Conservation (phyloP, 2,888 invertebrate genomes). For the Aphelenchoides bicaudatus region DNA sequence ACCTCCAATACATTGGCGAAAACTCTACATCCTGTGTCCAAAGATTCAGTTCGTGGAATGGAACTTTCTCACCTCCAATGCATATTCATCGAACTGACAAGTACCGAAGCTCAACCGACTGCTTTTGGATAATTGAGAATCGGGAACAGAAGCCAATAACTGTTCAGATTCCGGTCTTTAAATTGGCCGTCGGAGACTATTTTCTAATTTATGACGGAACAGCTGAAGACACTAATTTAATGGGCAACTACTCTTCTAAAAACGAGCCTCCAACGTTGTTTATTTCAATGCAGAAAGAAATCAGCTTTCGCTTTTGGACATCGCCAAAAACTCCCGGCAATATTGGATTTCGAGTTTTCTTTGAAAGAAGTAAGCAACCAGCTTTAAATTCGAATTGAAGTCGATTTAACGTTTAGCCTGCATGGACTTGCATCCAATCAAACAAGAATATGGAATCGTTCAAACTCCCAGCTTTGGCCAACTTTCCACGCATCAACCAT, state of each 20-base stretch:
- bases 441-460: slow-evolving; percentile 20
- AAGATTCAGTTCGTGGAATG: slow-evolving; percentile 35
- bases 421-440: slow-evolving; percentile 4
- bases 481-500: slow-evolving; percentile 1
- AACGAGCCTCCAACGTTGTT: slow-evolving; percentile 24
- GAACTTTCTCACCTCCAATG: slow-evolving; percentile 30
- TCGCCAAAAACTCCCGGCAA: slow-evolving; percentile 20
- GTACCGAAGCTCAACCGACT: slow-evolving; percentile 27
- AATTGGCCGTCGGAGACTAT: slow-evolving; percentile 26
- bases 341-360: slow-evolving; percentile 24
- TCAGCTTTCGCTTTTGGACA: slow-evolving; percentile 24
- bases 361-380: slow-evolving; percentile 28
- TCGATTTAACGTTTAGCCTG: slow-evolving; percentile 25
- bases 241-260: slow-evolving; percentile 23
- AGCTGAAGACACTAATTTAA: slow-evolving; percentile 2
- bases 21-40: slow-evolving; percentile 24
- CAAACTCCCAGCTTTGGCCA: slow-evolving; percentile 28
- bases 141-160: slow-evolving; percentile 15
- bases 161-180: slow-evolving; percentile 24
- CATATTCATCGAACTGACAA: slow-evolving; percentile 15
- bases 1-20: slow-evolving; percentile 33
- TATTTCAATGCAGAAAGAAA: slow-evolving; percentile 13
- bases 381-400: background rate
- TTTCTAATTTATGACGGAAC: slow-evolving; percentile 22
- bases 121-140: slow-evolving; percentile 31